A percentile compares a stretch with the other conserved stretches of the same genome.
These are phyloP conservation scores for Procambarus clarkii DNA, from an alignment of 1,140 invertebrate species.

Conservation along the genomic window DNA sequence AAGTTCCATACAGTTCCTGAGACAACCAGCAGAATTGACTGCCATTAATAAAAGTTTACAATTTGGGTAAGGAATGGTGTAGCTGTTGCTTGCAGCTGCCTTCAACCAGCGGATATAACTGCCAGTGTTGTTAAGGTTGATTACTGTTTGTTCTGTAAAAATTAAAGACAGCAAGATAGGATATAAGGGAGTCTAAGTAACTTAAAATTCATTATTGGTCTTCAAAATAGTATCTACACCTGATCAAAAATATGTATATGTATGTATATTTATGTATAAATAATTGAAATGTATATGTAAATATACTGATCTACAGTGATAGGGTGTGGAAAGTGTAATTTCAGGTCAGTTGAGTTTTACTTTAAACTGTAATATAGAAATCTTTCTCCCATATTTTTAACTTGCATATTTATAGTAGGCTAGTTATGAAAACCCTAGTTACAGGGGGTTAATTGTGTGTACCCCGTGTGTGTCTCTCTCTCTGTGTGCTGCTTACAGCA, in stretches of 20 bases:
- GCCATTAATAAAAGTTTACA: conserved; percentile 46
- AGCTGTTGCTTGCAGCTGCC: conserved; percentile 43
- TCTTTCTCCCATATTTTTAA: conserved; percentile 14
- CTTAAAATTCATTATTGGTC: conserved; percentile 13
- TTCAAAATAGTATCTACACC: conserved; percentile 28
- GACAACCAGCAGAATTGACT: conserved; percentile 49
- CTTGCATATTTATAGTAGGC: conserved; percentile 1
- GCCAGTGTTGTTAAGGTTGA: conserved; percentile 44
- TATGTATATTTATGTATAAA: conserved; percentile 39
- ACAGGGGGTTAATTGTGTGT: neutral
- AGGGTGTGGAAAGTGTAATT: neutral
- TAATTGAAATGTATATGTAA: conserved; percentile 15
- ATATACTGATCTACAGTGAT: neutral
- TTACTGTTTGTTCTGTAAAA: conserved; percentile 18
- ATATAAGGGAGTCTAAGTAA: conserved; percentile 26
- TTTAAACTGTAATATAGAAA: neutral
- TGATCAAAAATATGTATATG: conserved; percentile 34
- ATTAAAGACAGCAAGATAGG: conserved; percentile 26
- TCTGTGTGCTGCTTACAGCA: neutral
- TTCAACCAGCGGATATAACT: conserved; percentile 45
- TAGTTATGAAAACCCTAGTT: neutral
- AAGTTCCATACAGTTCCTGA: conserved; percentile 13
- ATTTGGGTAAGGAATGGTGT: conserved; percentile 51
- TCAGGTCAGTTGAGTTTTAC: neutral
- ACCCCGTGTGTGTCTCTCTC: too few relatives aligned